Evolutionary conservation across 1,140 invertebrate genomes (phyloP).

Genomic region (Euura saliciscinereae): DNA sequence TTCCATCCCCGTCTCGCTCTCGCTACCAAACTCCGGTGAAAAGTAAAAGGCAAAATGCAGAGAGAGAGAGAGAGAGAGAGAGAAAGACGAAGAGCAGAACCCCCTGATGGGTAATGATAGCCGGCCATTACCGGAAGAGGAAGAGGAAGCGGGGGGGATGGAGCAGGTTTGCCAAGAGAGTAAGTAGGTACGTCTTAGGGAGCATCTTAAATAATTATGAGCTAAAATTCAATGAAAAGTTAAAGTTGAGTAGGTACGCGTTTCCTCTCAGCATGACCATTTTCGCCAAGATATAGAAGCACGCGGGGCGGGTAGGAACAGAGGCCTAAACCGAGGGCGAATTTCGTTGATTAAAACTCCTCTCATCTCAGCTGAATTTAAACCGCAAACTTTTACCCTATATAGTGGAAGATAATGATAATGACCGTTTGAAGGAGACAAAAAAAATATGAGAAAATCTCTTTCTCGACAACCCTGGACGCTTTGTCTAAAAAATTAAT

Average conservation of each 20-base stretch:
- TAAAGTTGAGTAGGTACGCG: constrained; percentile 11
- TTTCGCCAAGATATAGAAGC: not conserved
- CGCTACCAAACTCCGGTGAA: no score
- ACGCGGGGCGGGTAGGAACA: not conserved
- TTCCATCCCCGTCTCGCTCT: not conserved
- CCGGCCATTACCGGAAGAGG: constrained; percentile 6
- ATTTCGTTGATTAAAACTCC: not conserved
- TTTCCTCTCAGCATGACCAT: no score
- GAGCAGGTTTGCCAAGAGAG: not conserved
- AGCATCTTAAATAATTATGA: constrained; percentile 24
- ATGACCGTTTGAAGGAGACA: not conserved
- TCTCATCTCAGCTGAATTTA: not conserved
- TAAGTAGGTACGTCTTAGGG: not conserved
- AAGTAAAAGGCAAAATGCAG: constrained; percentile 3
- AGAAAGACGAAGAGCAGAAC: not conserved
- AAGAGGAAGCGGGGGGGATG: not conserved
- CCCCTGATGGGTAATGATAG: constrained; percentile 8
- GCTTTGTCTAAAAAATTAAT: not conserved
- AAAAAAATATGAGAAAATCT: not conserved
- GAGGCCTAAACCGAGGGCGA: not conserved
- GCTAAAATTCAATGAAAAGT: constrained; percentile 19
- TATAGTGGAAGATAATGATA: not conserved
- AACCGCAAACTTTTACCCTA: not conserved
- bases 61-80: not conserved
- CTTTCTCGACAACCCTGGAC: not conserved